Base-by-base conservation (phyloP, 1,140 invertebrate genomes). In the Scaptomyza hsui region DNA sequence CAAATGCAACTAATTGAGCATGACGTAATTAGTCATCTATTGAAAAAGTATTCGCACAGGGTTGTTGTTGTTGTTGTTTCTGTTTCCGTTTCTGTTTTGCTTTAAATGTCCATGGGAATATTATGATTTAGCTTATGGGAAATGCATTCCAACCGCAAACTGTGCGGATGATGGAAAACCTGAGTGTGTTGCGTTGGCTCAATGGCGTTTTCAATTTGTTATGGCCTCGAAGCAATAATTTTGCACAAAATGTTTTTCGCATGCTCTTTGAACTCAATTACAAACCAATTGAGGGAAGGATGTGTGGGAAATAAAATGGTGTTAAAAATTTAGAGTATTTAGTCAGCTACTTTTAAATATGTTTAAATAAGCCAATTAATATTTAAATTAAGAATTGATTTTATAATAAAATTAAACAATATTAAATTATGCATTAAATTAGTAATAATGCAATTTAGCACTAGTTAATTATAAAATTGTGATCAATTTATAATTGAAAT, bases 1-100 rank as follows among this genome's bases (percentile, higher is more conserved):
- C 62, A 80, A 78, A 88, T 81, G 68, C 55, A 59, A 72, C 81
- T 82, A 86, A 86, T 88, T 86, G 82, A 55, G 70, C 81, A 49
- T 86, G 78, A 86, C 81, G 82, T 86, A 86, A 86, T 86, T 88
- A 86, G 81, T 88, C 78, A 75, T 68, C 73, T 68, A 81, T 75
- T 79, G 64, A 71, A 79, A 69, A 78, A 29, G 26, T 39, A 49
- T 35, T 73, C 51, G n/a, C 65, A 55, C 39, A 39, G 64, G 80
- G 70, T 78, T 77, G 74, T 26, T 45, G 60, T 55, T 72, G 71
- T 56, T 35, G 21, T 69, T n/a, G n/a, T n/a, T n/a, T n/a, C n/a
- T n/a, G n/a, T n/a, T n/a, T n/a, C n/a, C n/a, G n/a, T n/a, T 72
- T 49, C 57, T 61, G 39, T 51, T 72, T 57, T 48, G 56, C 37